Evolutionary conservation across 2,113 vertebrate genomes (phyloP).

Genomic region (Tringa solitaria): DNA sequence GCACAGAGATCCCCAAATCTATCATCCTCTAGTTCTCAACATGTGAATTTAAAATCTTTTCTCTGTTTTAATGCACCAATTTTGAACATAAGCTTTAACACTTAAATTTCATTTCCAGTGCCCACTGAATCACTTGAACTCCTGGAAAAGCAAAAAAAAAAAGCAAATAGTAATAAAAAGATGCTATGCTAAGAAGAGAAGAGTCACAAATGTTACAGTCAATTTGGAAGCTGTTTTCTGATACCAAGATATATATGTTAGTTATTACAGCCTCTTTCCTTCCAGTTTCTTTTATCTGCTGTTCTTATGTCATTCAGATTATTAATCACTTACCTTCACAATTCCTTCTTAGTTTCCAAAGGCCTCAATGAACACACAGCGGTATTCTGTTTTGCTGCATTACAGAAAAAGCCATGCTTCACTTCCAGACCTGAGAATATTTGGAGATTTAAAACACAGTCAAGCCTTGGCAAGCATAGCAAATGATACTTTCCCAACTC

Average conservation of each 20-base stretch:
- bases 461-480: neutral
- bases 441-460: neutral
- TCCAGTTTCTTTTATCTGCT: neutral
- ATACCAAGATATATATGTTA: neutral
- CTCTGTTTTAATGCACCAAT: neutral
- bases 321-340: neutral
- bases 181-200: neutral
- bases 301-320: neutral
- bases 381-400: neutral
- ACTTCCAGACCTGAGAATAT: neutral
- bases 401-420: neutral
- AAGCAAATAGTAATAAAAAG: neutral
- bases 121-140: neutral
- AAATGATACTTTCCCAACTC: neutral
- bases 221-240: neutral
- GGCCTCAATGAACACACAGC: neutral
- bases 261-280: neutral
- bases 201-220: neutral
- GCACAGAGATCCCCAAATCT: neutral
- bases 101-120: neutral
- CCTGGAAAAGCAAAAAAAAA: neutral
- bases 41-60: neutral
- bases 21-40: neutral
- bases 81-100: neutral
- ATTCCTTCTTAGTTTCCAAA: neutral